Percentiles rank a stretch among this genome's conserved stretches.
Evolutionary conservation across 2,797 vertebrate species (phyloP).

Genomic region (Galagoides demidoff): DNA sequence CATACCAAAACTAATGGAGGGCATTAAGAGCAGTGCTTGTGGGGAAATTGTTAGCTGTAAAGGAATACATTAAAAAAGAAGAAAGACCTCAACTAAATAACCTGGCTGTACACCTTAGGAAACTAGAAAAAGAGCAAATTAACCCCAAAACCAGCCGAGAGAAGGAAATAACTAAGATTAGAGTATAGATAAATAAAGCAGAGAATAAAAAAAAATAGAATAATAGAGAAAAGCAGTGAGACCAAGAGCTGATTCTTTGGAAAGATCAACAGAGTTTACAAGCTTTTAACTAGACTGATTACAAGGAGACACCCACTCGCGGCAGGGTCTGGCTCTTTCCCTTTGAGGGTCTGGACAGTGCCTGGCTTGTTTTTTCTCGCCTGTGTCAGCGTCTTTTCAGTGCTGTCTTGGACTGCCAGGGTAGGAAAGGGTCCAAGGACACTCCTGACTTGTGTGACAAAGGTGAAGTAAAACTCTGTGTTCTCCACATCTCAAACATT

Average conservation of each 20-base stretch:
- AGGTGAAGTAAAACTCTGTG: not conserved
- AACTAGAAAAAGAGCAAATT: not conserved
- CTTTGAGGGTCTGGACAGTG: no score
- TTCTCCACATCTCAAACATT: not conserved
- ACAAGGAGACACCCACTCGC: no score
- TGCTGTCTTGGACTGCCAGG: not conserved
- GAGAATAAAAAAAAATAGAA: not conserved
- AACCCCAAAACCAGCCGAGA: not conserved
- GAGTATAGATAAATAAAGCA: not conserved
- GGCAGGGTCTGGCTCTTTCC: not conserved
- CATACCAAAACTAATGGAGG: rapidly evolving
- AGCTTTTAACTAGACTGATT: not conserved
- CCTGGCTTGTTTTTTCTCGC: not conserved
- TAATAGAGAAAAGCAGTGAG: not conserved
- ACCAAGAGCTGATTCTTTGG: not conserved
- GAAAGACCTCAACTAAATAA: not conserved
- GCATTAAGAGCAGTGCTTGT: not conserved
- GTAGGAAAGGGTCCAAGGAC: not conserved
- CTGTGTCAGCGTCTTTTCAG: not conserved
- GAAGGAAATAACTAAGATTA: not conserved
- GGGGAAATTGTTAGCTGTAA: not conserved
- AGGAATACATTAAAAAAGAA: not conserved
- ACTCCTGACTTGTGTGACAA: not conserved
- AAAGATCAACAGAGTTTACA: not conserved
- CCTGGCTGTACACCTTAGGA: not conserved